These are phyloP conservation scores for Euwallacea similis DNA, from an alignment of 1,140 invertebrate species.

Conservation along the genomic window DNA sequence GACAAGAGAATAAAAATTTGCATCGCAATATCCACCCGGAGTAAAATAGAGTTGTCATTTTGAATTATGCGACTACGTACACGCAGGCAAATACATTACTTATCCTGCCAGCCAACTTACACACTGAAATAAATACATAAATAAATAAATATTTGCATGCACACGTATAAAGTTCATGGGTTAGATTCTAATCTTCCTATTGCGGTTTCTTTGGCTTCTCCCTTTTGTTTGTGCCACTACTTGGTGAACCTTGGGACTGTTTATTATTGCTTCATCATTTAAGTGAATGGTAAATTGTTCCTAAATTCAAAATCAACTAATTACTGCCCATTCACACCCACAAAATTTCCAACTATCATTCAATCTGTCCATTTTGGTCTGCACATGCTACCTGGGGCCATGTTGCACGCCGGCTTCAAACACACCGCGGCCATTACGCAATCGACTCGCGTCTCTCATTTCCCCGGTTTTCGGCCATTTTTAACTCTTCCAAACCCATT, in stretches of 20 bases:
- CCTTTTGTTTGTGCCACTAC: conserved; percentile 13
- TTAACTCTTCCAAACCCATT: background rate
- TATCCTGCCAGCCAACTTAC: conserved; percentile 45
- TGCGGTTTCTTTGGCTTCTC: conserved; percentile 31
- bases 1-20: conserved; percentile 33
- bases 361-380: conserved; percentile 22
- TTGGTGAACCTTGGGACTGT: conserved; percentile 18
- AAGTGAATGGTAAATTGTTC: background rate
- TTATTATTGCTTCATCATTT: background rate
- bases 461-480: conserved; percentile 6
- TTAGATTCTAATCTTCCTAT: conserved; percentile 44
- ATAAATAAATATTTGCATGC: conserved; percentile 43
- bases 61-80: conserved; percentile 45
- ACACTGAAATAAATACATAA: conserved; percentile 43
- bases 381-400: conserved; percentile 27
- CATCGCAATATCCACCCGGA: conserved; percentile 28
- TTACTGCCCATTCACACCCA: background rate
- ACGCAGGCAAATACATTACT: conserved; percentile 43
- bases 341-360: conserved; percentile 1
- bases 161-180: conserved; percentile 48
- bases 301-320: conserved; percentile 12
- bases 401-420: conserved; percentile 16
- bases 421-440: conserved; percentile 34
- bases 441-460: conserved; percentile 20
- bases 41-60: conserved; percentile 49